phyloP scores from a whole-genome alignment of 2,888 invertebrate genomes.

The Nowickia ferox region DNA sequence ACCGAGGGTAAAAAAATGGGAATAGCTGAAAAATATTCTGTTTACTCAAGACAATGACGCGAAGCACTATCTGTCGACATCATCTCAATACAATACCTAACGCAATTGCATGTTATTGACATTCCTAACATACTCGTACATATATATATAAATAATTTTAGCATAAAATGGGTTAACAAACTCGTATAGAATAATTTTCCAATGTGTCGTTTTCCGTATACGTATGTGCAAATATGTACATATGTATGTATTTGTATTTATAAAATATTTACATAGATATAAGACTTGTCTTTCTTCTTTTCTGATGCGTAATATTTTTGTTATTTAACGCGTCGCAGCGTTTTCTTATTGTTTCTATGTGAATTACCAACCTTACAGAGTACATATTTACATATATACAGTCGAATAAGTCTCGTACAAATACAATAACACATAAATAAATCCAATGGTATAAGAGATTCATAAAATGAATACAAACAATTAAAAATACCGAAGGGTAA shows the following conservation, averaged over 20 bases:
- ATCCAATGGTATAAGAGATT: slow-evolving; percentile 25
- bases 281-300: slow-evolving; percentile 15
- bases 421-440: neutral
- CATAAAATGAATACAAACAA: neutral
- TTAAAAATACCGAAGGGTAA: slow-evolving; percentile 16
- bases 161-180: slow-evolving; percentile 30
- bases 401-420: slow-evolving; percentile 38
- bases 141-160: neutral
- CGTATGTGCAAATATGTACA: neutral
- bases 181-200: neutral
- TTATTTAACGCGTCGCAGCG: slow-evolving; percentile 70
- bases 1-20: too few relatives aligned
- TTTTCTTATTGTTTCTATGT: slow-evolving; percentile 71
- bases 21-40: too few relatives aligned
- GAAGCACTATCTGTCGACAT: too few relatives aligned
- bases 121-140: too few relatives aligned
- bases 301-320: slow-evolving; percentile 67
- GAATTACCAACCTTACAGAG: slow-evolving; percentile 61
- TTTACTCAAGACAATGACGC: too few relatives aligned
- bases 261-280: slow-evolving; percentile 52
- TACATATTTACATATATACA: too few relatives aligned
- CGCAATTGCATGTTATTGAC: too few relatives aligned
- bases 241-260: neutral
- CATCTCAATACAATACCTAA: too few relatives aligned
- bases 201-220: neutral